phyloP scores from a whole-genome alignment of 2,888 invertebrate genomes.

The Sicus ferrugineus region DNA sequence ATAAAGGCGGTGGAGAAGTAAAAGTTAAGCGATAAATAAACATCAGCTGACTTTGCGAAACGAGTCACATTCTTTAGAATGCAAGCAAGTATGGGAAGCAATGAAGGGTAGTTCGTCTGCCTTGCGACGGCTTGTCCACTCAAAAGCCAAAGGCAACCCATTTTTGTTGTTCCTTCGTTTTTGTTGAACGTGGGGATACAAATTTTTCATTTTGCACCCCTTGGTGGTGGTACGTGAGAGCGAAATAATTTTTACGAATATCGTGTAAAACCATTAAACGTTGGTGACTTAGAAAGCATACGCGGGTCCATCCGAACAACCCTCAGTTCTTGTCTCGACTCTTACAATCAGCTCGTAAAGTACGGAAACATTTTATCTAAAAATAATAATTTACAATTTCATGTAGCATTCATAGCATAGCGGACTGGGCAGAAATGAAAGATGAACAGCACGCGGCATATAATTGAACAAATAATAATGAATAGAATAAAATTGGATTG shows the following conservation, averaged over 20 bases:
- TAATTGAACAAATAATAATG: slow-evolving; percentile 25
- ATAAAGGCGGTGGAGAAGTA: background rate
- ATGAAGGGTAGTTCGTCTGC: slow-evolving; percentile 18
- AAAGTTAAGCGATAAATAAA: slow-evolving; percentile 19
- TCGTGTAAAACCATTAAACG: background rate
- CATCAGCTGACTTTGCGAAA: slow-evolving; percentile 27
- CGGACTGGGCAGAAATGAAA: background rate
- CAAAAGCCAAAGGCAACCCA: no score
- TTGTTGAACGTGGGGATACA: slow-evolving; percentile 5
- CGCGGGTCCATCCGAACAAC: background rate
- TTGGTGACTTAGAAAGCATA: background rate
- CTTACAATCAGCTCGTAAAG: background rate
- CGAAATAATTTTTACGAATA: slow-evolving; percentile 19
- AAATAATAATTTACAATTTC: slow-evolving; percentile 33
- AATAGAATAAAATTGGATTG: slow-evolving; percentile 19
- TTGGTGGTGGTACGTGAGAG: background rate
- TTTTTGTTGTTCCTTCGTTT: background rate
- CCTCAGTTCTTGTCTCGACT: background rate
- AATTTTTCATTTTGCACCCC: slow-evolving; percentile 16
- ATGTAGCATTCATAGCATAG: slow-evolving; percentile 7
- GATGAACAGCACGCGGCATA: slow-evolving; percentile 16
- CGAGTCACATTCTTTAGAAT: slow-evolving; percentile 1
- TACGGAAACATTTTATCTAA: slow-evolving; percentile 16
- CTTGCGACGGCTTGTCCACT: no score
- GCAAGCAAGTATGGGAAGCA: background rate